A percentile compares a stretch with the other conserved stretches of the same genome.
Evolutionary conservation across 2,888 invertebrate genomes (phyloP).

Genomic region (Pyrocoelia pectoralis): DNA sequence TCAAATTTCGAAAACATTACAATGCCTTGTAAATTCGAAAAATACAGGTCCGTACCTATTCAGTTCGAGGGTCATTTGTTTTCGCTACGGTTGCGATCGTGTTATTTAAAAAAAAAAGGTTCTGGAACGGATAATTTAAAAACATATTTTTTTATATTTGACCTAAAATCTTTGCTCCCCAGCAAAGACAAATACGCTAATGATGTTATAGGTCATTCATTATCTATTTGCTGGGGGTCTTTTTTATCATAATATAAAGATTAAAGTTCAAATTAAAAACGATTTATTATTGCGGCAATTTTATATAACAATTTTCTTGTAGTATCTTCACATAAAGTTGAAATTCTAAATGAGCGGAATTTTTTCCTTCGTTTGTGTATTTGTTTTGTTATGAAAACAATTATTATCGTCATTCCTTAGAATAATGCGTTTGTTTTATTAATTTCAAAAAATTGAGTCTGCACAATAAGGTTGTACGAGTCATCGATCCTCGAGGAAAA

Average conservation of each 20-base stretch:
- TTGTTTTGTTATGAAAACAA: too few relatives aligned
- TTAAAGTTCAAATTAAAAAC: conserved; percentile 27
- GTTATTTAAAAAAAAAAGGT: background rate
- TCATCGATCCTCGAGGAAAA: too few relatives aligned
- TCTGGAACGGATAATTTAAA: background rate
- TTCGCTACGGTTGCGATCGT: background rate
- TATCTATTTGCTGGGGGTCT: conserved; percentile 42
- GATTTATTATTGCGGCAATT: conserved; percentile 5
- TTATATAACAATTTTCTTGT: background rate
- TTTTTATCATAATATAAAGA: conserved; percentile 22
- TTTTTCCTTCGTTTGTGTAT: too few relatives aligned
- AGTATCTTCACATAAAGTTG: too few relatives aligned
- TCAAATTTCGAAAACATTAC: too few relatives aligned
- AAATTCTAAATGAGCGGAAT: too few relatives aligned
- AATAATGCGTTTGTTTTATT: too few relatives aligned
- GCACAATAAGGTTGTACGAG: too few relatives aligned
- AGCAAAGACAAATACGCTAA: conserved; percentile 34
- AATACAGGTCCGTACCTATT: background rate
- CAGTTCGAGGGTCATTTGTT: background rate
- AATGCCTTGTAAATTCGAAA: background rate
- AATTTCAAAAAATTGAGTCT: too few relatives aligned
- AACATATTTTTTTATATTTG: background rate
- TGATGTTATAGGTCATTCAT: conserved; percentile 35
- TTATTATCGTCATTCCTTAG: too few relatives aligned
- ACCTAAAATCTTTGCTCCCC: conserved; percentile 32